These are phyloP conservation scores for Cephus rjabovi DNA, from an alignment of 2,888 invertebrate genomes.

Conservation along the genomic window DNA sequence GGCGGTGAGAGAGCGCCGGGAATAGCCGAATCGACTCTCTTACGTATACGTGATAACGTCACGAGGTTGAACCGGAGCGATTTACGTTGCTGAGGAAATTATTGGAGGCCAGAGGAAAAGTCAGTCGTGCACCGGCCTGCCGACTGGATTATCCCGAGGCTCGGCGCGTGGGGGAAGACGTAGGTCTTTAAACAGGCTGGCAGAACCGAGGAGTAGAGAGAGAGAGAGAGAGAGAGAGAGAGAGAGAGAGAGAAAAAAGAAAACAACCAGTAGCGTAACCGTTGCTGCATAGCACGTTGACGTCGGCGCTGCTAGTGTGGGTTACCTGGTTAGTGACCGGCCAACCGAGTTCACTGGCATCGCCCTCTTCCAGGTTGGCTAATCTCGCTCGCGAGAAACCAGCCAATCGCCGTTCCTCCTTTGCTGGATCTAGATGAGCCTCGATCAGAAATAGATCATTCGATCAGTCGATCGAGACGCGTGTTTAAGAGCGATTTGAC, in stretches of 20 bases:
- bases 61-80: background rate
- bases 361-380: constrained; percentile 63
- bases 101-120: background rate
- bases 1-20: background rate
- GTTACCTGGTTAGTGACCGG: constrained; percentile 68
- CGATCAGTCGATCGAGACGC: background rate
- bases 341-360: constrained; percentile 68
- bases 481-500: background rate
- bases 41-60: background rate
- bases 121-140: background rate
- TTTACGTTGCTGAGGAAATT: background rate
- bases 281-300: constrained; percentile 65
- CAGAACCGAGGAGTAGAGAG: constrained; percentile 8
- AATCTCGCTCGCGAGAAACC: constrained; percentile 48
- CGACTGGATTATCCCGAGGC: background rate
- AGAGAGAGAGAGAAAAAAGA: constrained; percentile 45
- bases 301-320: constrained; percentile 64
- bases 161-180: background rate
- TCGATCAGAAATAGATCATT: background rate
- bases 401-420: background rate
- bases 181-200: background rate
- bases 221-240: constrained; percentile 1
- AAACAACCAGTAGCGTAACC: constrained; percentile 62
- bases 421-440: background rate
- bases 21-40: background rate